Conservation (phyloP, 2,113 vertebrate species). For the Hydrochoerus hydrochaeris region DNA sequence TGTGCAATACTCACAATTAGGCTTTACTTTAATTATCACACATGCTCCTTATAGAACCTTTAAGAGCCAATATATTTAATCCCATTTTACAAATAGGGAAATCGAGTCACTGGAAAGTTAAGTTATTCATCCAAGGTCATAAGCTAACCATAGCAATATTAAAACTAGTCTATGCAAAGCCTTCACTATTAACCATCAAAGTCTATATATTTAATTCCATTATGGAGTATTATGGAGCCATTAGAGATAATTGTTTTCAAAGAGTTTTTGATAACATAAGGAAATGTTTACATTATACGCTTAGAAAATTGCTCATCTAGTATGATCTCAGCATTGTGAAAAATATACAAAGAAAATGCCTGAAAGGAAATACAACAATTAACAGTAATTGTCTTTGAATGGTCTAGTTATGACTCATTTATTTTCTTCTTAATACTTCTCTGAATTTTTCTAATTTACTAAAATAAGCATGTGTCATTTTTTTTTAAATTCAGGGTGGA, state of each 20-base stretch:
- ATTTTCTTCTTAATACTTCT: constrained; percentile 76
- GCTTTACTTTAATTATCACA: neutral
- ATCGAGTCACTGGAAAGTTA: neutral
- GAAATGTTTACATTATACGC: constrained; percentile 75
- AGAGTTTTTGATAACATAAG: constrained; percentile 64
- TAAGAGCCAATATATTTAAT: neutral
- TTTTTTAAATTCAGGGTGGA: neutral
- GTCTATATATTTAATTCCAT: constrained; percentile 51
- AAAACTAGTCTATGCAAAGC: neutral
- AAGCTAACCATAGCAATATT: neutral
- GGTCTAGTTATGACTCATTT: constrained; percentile 76
- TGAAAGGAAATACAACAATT: constrained; percentile 76
- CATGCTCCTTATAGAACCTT: neutral
- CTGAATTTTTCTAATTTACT: constrained; percentile 73
- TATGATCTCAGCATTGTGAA: constrained; percentile 67
- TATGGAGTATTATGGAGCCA: constrained; percentile 65
- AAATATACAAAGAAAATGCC: constrained; percentile 71
- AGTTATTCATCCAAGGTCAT: neutral
- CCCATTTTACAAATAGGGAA: constrained; percentile 21
- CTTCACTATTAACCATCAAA: constrained; percentile 34
- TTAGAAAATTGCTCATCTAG: constrained; percentile 61
- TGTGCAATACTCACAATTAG: neutral
- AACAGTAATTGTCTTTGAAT: constrained; percentile 79
- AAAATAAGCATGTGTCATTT: constrained; percentile 53
- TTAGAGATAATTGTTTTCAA: constrained; percentile 74